These are phyloP conservation scores for Dorcus hopei DNA, from an alignment of 2,888 invertebrate species.

Conservation along the genomic window DNA sequence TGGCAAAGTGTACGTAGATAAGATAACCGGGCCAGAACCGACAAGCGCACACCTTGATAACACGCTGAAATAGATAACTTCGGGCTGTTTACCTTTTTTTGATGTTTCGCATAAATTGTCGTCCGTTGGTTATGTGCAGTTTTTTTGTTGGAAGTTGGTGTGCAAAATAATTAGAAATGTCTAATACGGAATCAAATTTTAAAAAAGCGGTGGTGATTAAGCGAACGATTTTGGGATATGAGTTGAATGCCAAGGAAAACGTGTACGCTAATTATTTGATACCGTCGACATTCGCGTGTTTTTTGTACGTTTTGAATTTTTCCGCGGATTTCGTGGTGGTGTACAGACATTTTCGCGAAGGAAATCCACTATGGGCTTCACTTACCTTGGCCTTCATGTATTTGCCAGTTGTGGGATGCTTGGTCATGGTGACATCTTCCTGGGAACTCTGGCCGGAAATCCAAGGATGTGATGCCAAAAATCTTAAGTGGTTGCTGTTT, in stretches of 20 bases:
- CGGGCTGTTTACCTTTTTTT: too few relatives aligned
- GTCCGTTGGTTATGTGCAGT: too few relatives aligned
- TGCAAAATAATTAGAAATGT: constrained; percentile 3
- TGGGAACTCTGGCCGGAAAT: constrained; percentile 56
- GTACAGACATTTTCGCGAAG: constrained; percentile 60
- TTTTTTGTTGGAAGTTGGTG: too few relatives aligned
- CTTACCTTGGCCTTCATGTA: constrained; percentile 52
- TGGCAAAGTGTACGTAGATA: too few relatives aligned
- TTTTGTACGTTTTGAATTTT: constrained; percentile 65
- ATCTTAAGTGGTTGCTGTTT: constrained; percentile 49
- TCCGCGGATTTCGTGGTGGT: constrained; percentile 66
- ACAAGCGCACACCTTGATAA: too few relatives aligned
- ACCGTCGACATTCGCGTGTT: constrained; percentile 57
- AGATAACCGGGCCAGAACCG: too few relatives aligned
- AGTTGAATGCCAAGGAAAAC: constrained; percentile 49
- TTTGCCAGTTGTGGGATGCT: constrained; percentile 58
- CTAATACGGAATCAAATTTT: constrained; percentile 13
- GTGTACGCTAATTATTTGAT: constrained; percentile 54
- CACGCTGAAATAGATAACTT: too few relatives aligned
- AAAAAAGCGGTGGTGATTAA: constrained; percentile 14
- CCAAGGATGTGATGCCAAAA: constrained; percentile 49
- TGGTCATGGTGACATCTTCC: constrained; percentile 58
- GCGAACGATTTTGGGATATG: constrained; percentile 38
- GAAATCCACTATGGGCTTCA: constrained; percentile 54
- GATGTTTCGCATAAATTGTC: too few relatives aligned